Conservation (phyloP, 2,888 invertebrate species). For the Cephus sareptanus region DNA sequence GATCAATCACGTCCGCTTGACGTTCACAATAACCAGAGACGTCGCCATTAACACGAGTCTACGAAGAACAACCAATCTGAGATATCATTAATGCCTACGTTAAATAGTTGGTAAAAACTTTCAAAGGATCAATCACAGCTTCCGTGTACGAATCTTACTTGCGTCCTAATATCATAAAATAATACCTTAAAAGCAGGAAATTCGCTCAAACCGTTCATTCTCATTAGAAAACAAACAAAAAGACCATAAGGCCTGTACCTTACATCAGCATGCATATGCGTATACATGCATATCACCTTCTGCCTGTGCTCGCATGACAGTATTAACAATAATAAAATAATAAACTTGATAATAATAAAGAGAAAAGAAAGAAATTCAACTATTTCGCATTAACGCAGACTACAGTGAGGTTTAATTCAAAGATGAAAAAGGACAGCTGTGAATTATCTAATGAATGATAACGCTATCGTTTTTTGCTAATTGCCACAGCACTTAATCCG, state of each 20-base stretch:
- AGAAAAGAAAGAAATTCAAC: not conserved
- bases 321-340: not conserved
- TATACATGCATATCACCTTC: not conserved
- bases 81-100: not conserved
- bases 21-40: not conserved
- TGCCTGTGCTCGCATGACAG: not conserved
- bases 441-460: not conserved
- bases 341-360: not conserved
- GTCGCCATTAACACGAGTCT: not conserved
- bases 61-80: not conserved
- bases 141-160: not conserved
- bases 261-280: not conserved
- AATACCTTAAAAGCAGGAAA: not conserved
- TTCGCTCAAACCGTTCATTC: not conserved
- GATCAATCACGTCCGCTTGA: not conserved
- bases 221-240: not conserved
- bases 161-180: not conserved
- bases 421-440: not conserved
- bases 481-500: not conserved
- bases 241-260: not conserved
- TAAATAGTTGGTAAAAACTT: not conserved
- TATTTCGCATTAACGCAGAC: not conserved
- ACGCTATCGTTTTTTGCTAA: not conserved
- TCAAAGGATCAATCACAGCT: not conserved
- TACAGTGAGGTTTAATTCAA: not conserved